A percentile compares a stretch with the other conserved stretches of the same genome.
Conservation (phyloP, 2,113 vertebrate genomes). For the Istiophorus platypterus region DNA sequence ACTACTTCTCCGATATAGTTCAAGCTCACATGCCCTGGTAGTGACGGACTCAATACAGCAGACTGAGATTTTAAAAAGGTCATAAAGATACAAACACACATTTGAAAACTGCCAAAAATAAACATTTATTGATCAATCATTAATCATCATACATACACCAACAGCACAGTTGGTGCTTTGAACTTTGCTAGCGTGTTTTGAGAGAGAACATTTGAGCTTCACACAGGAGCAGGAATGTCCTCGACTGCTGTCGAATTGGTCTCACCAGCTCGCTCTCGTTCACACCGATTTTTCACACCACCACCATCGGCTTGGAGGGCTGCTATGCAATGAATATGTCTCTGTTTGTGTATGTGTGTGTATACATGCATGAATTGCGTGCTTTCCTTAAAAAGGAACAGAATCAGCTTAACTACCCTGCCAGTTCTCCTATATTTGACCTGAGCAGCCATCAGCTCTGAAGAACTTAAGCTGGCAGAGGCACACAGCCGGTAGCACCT, state of each 20-base stretch:
- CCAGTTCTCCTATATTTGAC: neutral
- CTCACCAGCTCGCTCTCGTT: constrained; percentile 26
- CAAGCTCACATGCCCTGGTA: neutral
- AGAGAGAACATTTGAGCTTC: neutral
- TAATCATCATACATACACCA: too few species aligned
- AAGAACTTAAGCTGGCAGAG: neutral
- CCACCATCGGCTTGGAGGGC: constrained; percentile 49
- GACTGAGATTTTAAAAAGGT: neutral
- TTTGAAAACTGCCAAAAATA: neutral
- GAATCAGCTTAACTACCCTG: neutral
- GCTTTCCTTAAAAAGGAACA: neutral
- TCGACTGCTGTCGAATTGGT: neutral
- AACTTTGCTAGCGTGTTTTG: neutral
- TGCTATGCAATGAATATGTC: constrained; percentile 23
- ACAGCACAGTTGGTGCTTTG: neutral
- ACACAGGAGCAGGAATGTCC: neutral
- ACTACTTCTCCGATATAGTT: neutral
- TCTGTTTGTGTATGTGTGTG: neutral
- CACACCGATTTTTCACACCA: constrained; percentile 35
- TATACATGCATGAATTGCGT: neutral
- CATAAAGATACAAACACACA: neutral
- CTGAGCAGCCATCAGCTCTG: neutral
- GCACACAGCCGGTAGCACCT: neutral
- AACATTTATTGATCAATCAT: too few species aligned
- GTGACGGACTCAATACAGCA: neutral